Evolutionary conservation across 2,797 vertebrate genomes (phyloP).

Genomic region (Oreortyx pictus): DNA sequence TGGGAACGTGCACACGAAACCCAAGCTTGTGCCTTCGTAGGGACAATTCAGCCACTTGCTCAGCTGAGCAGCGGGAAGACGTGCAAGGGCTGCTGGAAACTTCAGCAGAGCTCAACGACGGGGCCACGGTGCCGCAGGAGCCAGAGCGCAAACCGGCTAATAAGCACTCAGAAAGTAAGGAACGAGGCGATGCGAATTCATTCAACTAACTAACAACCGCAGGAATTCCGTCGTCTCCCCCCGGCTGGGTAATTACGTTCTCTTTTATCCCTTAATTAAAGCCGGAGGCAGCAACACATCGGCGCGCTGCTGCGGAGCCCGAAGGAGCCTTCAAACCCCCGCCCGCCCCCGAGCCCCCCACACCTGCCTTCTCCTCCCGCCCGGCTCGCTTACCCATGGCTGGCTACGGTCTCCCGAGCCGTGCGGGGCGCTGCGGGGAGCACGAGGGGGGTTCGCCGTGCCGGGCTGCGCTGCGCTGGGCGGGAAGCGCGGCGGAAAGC

Average conservation of each 20-base stretch:
- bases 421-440: constrained; percentile 41
- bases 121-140: background rate
- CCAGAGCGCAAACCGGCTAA: constrained; percentile 24
- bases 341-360: no score
- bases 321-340: no score
- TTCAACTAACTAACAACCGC: constrained; percentile 67
- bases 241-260: constrained; percentile 48
- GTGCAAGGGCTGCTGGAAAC: background rate
- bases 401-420: background rate
- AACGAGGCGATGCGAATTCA: constrained; percentile 66
- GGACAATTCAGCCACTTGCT: background rate
- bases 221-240: constrained; percentile 75
- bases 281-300: constrained; percentile 63
- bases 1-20: background rate
- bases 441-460: no score
- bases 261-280: constrained; percentile 65
- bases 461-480: background rate
- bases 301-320: background rate
- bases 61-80: background rate
- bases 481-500: background rate
- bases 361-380: no score
- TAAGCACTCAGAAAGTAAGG: constrained; percentile 71
- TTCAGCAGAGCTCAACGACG: constrained; percentile 1
- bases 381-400: background rate
- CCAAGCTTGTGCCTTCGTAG: background rate